Evolutionary conservation across 64 coral and sea anemone genomes (phyloP).

Genomic region (Acropora tenuis): DNA sequence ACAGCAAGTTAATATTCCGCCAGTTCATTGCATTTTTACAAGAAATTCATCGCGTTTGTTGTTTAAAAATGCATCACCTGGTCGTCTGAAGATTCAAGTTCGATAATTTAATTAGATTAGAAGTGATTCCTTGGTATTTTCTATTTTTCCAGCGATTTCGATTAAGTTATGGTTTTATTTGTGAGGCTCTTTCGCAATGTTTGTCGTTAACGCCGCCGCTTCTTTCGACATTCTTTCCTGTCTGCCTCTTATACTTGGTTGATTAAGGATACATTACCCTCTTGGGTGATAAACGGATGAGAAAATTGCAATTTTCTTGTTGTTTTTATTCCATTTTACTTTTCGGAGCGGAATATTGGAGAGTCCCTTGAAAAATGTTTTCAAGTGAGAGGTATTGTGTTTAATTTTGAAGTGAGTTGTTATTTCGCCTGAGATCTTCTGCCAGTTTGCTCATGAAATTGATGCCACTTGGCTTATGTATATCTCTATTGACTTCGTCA

Average conservation of each 20-base stretch:
- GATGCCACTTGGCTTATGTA: neutral
- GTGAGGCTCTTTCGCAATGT: neutral
- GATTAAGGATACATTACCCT: neutral
- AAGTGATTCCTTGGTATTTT: neutral
- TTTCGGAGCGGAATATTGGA: neutral
- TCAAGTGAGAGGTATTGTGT: neutral
- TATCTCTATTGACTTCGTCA: neutral
- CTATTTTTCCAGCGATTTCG: neutral
- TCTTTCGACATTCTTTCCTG: neutral
- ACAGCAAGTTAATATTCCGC: no score
- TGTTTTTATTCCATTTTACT: neutral
- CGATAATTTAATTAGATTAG: neutral
- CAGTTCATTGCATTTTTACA: neutral
- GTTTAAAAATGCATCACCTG: neutral
- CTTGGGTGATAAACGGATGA: neutral
- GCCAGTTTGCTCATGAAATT: neutral
- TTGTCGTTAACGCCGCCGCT: neutral
- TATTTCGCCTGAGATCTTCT: neutral
- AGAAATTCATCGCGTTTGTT: constrained; percentile 7
- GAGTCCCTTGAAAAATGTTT: neutral
- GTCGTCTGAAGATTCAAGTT: neutral
- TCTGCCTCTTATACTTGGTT: no score
- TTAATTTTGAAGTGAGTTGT: neutral
- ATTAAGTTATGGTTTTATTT: neutral
- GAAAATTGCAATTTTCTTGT: neutral